phyloP scores from a whole-genome alignment of 2,113 vertebrate genomes.

The Ameiurus melas region DNA sequence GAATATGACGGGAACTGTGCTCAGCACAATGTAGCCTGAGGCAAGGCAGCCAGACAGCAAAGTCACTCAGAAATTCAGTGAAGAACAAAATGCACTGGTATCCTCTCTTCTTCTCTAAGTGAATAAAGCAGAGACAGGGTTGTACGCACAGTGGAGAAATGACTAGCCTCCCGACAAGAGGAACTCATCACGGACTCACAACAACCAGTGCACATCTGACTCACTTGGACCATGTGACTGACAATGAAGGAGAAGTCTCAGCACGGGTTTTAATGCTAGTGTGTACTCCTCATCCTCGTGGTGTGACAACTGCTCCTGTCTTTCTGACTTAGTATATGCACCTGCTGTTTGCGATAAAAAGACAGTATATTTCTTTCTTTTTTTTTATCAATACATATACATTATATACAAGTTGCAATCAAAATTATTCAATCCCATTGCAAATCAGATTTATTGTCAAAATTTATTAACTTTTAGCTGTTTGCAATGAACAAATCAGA shows the following conservation, averaged over 20 bases:
- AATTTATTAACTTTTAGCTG: no score
- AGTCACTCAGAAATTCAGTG: slow-evolving; percentile 23
- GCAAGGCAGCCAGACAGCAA: slow-evolving; percentile 30
- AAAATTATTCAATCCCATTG: no score
- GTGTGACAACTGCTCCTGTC: neutral
- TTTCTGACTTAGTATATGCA: neutral
- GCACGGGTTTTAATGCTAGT: neutral
- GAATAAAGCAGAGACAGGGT: slow-evolving; percentile 12
- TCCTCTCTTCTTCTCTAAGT: neutral
- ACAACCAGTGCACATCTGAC: slow-evolving; percentile 3
- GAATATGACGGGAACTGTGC: slow-evolving; percentile 17
- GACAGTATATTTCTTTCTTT: no score
- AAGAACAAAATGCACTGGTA: slow-evolving; percentile 19
- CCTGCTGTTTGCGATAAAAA: neutral
- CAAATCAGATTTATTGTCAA: no score
- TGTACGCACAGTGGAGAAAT: neutral
- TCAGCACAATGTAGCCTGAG: slow-evolving; percentile 12
- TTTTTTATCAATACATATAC: neutral
- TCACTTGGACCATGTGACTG: neutral
- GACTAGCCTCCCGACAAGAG: neutral
- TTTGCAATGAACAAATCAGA: no score
- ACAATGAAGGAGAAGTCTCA: slow-evolving; percentile 1
- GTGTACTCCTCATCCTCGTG: neutral
- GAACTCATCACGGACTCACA: neutral
- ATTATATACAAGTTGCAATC: neutral